Conservation (phyloP, 2,113 vertebrate genomes). For the Fulmarus glacialis region DNA sequence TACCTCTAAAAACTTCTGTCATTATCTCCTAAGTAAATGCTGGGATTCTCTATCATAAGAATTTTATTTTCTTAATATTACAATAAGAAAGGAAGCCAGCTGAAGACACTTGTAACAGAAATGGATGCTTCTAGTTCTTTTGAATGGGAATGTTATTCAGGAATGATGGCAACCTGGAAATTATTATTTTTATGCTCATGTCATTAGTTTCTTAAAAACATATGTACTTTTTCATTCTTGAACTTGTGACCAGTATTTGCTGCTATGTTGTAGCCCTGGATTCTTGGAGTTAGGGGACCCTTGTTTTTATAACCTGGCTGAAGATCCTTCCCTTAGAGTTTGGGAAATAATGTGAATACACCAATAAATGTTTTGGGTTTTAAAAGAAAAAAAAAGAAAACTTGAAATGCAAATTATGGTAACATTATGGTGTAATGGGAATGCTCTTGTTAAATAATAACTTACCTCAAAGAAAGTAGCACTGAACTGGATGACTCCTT, state of each 20-base stretch:
- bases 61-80: neutral
- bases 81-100: neutral
- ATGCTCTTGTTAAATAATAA: neutral
- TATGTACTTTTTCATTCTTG: neutral
- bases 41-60: neutral
- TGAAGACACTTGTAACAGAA: neutral
- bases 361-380: fast-evolving
- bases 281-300: neutral
- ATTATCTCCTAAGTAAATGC: neutral
- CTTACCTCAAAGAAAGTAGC: neutral
- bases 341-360: neutral
- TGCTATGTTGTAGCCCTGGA: neutral
- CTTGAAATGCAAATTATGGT: neutral
- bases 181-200: neutral
- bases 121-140: neutral
- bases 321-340: neutral
- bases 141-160: neutral
- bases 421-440: neutral
- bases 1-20: neutral
- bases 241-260: neutral
- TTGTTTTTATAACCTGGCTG: neutral
- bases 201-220: neutral
- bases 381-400: neutral
- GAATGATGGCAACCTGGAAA: neutral
- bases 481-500: neutral